Evolutionary conservation across 2,888 invertebrate genomes (phyloP).

Genomic region (Choreutis nemorana): DNA sequence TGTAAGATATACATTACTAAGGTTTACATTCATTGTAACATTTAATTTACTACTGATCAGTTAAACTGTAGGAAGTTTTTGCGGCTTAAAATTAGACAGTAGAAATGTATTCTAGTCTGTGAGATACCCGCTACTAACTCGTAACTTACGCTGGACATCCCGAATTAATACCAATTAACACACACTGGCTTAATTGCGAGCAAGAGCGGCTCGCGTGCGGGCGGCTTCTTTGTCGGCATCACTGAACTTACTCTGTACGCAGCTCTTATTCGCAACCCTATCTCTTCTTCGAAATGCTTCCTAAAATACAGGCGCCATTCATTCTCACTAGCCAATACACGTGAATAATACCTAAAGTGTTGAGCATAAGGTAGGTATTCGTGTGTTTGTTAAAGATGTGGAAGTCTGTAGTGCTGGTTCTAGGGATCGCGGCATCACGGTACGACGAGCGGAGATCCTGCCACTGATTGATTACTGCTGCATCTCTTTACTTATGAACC

Average conservation of each 20-base stretch:
- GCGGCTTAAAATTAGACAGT: too few relatives aligned
- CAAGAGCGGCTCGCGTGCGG: slow-evolving; percentile 60
- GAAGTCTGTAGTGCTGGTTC: slow-evolving; percentile 23
- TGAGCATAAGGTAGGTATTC: too few relatives aligned
- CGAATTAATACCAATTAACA: slow-evolving; percentile 65
- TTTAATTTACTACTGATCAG: too few relatives aligned
- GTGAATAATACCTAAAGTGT: too few relatives aligned
- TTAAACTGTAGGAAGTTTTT: too few relatives aligned
- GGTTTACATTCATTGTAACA: too few relatives aligned
- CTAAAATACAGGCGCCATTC: slow-evolving; percentile 58
- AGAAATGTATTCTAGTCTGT: too few relatives aligned
- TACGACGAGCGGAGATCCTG: slow-evolving; percentile 59
- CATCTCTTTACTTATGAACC: slow-evolving; percentile 4
- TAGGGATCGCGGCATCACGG: slow-evolving; percentile 51
- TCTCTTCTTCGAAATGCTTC: slow-evolving; percentile 55
- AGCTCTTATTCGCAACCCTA: slow-evolving; percentile 37
- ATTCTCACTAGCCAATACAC: slow-evolving; percentile 15
- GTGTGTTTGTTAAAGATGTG: too few relatives aligned
- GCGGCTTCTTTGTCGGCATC: slow-evolving; percentile 58
- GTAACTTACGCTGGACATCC: slow-evolving; percentile 40
- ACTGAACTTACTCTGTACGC: slow-evolving; percentile 28
- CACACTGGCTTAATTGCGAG: slow-evolving; percentile 64
- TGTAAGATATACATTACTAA: too few relatives aligned
- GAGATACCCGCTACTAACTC: too few relatives aligned
- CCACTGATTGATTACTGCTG: slow-evolving; percentile 16